phyloP scores from a whole-genome alignment of 1,140 invertebrate genomes.

The Danaus plexippus region DNA sequence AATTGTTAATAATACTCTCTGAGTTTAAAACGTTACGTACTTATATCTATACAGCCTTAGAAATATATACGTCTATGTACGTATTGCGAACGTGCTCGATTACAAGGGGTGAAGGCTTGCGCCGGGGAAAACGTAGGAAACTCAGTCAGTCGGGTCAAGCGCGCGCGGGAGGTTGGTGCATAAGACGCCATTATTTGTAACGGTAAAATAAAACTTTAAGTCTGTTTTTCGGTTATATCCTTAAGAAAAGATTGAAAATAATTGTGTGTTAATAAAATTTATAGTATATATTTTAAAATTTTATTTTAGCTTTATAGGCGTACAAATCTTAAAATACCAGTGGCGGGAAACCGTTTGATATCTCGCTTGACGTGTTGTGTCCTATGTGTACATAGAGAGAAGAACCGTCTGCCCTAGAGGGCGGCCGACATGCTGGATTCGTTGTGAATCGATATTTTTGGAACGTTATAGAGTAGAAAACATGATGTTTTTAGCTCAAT shows the following conservation, averaged over 20 bases:
- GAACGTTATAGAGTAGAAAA: conserved; percentile 63
- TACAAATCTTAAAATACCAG: conserved; percentile 58
- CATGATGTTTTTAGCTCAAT: conserved; percentile 62
- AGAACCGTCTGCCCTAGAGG: conserved; percentile 65
- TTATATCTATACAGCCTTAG: too few species aligned
- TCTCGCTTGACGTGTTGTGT: conserved; percentile 70
- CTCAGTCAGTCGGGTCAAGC: conserved; percentile 64
- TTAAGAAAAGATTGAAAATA: conserved; percentile 28
- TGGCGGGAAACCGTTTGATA: conserved; percentile 71
- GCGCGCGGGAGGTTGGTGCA: conserved; percentile 46
- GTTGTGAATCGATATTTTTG: conserved; percentile 71
- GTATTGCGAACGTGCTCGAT: conserved; percentile 55
- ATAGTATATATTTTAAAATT: conserved; percentile 3
- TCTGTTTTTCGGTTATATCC: conserved; percentile 47
- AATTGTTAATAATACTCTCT: too few species aligned
- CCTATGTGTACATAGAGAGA: conserved; percentile 69
- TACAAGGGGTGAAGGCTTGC: conserved; percentile 69
- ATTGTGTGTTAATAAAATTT: conserved; percentile 9
- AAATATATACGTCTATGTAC: too few species aligned
- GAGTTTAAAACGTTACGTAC: too few species aligned
- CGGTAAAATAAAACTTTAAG: conserved; percentile 56
- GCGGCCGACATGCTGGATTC: conserved; percentile 70
- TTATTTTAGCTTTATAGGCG: conserved; percentile 15
- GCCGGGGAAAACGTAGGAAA: conserved; percentile 67
- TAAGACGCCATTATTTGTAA: conserved; percentile 30